Evolutionary conservation across 2,888 invertebrate species (phyloP).

Genomic region (Steinernema scapterisci): DNA sequence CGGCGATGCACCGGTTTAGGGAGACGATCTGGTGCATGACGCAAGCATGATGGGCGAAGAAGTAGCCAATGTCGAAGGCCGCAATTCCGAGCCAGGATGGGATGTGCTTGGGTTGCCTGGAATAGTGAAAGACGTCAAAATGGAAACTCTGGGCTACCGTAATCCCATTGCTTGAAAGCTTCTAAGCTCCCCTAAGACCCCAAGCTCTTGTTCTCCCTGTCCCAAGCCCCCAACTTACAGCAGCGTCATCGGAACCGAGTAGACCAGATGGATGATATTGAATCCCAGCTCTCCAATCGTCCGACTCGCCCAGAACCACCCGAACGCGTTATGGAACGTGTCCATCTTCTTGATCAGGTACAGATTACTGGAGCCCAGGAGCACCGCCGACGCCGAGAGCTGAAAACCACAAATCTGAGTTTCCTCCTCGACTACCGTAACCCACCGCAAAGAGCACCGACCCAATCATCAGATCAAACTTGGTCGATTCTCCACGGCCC

Average conservation of each 20-base stretch:
- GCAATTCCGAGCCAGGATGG: constrained; percentile 13
- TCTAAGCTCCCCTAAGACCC: no score
- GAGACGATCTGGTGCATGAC: constrained; percentile 24
- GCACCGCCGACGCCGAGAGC: neutral
- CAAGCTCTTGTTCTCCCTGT: neutral
- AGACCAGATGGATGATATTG: constrained; percentile 24
- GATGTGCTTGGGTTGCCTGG: neutral
- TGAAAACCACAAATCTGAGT: neutral
- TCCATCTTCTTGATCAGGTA: constrained; percentile 16
- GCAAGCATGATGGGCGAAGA: constrained; percentile 26
- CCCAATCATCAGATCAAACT: neutral
- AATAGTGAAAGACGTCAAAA: neutral
- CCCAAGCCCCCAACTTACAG: neutral
- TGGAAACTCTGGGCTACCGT: no score
- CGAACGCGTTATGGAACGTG: constrained; percentile 29
- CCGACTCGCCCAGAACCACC: constrained; percentile 27
- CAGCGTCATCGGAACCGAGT: constrained; percentile 4
- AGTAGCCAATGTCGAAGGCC: constrained; percentile 31
- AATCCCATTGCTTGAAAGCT: no score
- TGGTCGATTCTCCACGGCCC: neutral
- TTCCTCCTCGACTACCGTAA: no score
- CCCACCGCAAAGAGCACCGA: neutral
- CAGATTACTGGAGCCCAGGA: constrained; percentile 1
- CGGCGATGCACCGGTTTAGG: constrained; percentile 23
- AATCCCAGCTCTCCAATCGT: constrained; percentile 9